Percentiles rank a stretch among this genome's conserved stretches.
These are phyloP conservation scores for Argya squamiceps DNA, from an alignment of 2,797 vertebrate species.

Conservation along the genomic window DNA sequence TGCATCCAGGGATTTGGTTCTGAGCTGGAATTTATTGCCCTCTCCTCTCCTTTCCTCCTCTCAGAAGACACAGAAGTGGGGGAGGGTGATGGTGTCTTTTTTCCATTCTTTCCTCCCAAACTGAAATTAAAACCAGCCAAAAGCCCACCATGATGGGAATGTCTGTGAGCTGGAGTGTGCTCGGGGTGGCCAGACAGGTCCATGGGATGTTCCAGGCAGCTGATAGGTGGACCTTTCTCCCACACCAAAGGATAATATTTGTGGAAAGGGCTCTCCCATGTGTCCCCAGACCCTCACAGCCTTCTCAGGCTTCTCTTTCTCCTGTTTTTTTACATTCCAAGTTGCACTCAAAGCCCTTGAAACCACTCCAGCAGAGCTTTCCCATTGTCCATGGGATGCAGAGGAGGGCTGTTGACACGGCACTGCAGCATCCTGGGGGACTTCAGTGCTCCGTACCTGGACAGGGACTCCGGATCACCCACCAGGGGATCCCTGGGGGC, in stretches of 20 bases:
- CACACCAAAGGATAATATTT: background rate
- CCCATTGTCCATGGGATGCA: background rate
- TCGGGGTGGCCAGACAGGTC: background rate
- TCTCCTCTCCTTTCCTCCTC: background rate
- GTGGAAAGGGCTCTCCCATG: background rate
- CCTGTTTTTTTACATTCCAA: background rate
- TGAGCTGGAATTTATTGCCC: background rate
- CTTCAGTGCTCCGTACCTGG: background rate
- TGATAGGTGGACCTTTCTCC: background rate
- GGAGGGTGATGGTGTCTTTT: background rate
- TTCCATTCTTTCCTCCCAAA: background rate
- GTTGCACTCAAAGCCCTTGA: background rate
- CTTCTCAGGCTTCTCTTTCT: background rate
- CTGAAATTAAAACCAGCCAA: background rate
- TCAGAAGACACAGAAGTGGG: background rate
- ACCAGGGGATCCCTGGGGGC: accelerated
- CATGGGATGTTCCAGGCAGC: background rate
- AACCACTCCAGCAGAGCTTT: background rate
- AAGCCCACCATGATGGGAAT: background rate
- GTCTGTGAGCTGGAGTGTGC: background rate
- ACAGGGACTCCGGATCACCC: background rate
- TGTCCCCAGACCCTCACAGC: background rate
- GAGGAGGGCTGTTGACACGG: conserved; percentile 24
- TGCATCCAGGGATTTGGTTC: background rate
- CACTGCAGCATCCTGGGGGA: background rate